Evolutionary conservation across 2,113 vertebrate species (phyloP), one percentile per base, ranked within the genome.

Genomic region (Cebus imitator): DNA sequence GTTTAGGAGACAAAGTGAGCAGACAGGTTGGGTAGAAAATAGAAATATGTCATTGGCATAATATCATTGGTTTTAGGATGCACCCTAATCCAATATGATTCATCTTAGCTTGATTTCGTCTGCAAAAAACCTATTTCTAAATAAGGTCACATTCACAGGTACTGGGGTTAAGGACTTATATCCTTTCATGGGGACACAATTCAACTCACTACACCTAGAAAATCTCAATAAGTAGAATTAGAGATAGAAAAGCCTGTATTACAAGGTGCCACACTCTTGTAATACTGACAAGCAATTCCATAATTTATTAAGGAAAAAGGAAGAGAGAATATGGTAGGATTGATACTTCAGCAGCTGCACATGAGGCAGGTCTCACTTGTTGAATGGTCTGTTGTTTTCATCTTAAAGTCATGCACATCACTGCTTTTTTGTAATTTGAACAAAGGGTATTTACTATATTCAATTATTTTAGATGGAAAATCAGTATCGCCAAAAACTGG

Each of bases 361-460:
- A 21, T 5, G n/a, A 64, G 58, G 43, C 32, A 11, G n/a, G 16
- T 32, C 80, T 92, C 81, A 91, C 37, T 90, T 97, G 95, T 82
- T 90, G 81, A 96, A 96, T 9, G 23, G 55, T 18, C 89, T 52
- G 13, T 45, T 85, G 45, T 93, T 89, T 94, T 87, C 92, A 52
- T 84, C 40, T 93, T 95, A 45, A 76, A 50, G 43, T 80, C 3
- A 1, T 23, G 48, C 37, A 1, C 0, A 6, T 76, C 45, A 83
- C 50, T 48, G 83, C 20, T 70, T 82, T 96, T 61, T 91, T 86
- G 43, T 9, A 16, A 73, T 72, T 48, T 92, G 76, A 52, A 96
- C 52, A 89, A 95, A 35, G 37, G 30, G 78, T 27, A 55, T 13
- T 94, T 25, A 64, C 5, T 92, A 30, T 30, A 96, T 95, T 68